Percentiles rank a stretch among this genome's conserved stretches.
phyloP scores from a whole-genome alignment of 2,113 vertebrate genomes.

The Pseudopipra pipra region DNA sequence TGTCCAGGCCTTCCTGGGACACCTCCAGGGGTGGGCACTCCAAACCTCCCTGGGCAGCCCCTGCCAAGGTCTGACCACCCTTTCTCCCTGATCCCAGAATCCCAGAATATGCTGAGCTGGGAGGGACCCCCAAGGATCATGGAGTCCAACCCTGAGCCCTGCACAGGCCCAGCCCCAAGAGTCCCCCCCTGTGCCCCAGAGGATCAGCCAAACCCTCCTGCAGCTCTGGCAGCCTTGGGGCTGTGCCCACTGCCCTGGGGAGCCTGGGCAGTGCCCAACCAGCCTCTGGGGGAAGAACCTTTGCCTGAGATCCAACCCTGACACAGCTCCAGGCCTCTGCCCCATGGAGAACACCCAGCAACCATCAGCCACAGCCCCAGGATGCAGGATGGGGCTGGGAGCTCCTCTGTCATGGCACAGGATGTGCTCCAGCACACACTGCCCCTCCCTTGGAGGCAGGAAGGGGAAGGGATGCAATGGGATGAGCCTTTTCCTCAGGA shows the following conservation, averaged over 20 bases:
- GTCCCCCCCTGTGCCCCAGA: neutral
- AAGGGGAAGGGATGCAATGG: neutral
- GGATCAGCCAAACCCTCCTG: neutral
- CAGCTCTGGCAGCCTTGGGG: neutral
- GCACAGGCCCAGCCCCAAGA: neutral
- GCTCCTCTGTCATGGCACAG: neutral
- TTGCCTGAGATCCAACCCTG: neutral
- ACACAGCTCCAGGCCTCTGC: no score
- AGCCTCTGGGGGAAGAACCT: neutral
- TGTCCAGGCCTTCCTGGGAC: fast-evolving
- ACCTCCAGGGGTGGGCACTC: neutral
- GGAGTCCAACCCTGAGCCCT: neutral
- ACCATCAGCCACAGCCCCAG: neutral
- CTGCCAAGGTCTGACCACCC: fast-evolving
- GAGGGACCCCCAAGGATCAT: no score
- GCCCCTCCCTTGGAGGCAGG: neutral
- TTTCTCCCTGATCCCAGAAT: neutral
- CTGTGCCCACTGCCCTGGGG: neutral
- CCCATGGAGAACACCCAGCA: fast-evolving
- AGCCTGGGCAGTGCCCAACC: neutral
- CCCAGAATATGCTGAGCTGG: neutral
- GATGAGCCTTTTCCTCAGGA: neutral
- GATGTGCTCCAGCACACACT: neutral
- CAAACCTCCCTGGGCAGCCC: neutral
- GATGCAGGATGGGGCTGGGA: neutral